Conservation (phyloP, 1,140 invertebrate species). For the Bombus pascuorum region DNA sequence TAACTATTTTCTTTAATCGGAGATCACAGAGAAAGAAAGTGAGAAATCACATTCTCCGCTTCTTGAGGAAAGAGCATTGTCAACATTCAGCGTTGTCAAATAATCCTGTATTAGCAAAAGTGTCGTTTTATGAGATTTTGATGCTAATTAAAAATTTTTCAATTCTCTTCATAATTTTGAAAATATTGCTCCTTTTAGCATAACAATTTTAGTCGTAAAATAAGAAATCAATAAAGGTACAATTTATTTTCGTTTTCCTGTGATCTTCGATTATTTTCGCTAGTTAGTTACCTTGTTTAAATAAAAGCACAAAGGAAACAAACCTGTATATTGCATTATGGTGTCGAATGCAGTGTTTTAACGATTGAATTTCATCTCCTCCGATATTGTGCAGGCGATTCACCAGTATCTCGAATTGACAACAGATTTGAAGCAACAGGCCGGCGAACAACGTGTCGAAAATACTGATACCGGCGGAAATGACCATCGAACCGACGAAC, state of each 20-base stretch:
- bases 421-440: constrained; percentile 55
- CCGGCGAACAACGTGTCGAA: constrained; percentile 59
- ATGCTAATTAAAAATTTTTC: no score
- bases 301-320: neutral
- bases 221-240: no score
- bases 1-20: neutral
- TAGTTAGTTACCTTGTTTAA: neutral
- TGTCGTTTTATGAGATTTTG: no score
- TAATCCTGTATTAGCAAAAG: no score
- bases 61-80: no score
- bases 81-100: no score
- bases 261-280: neutral
- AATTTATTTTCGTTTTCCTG: neutral
- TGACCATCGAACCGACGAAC: constrained; percentile 2
- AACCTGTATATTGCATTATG: constrained; percentile 61
- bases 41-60: no score
- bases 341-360: constrained; percentile 49
- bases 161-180: no score
- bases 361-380: neutral
- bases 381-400: constrained; percentile 37
- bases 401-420: constrained; percentile 61
- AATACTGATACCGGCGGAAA: constrained; percentile 31
- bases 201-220: no score
- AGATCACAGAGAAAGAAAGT: no score
- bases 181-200: no score